These are phyloP conservation scores for Platycnemis pennipes DNA, from an alignment of 2,888 invertebrate species.

Conservation along the genomic window DNA sequence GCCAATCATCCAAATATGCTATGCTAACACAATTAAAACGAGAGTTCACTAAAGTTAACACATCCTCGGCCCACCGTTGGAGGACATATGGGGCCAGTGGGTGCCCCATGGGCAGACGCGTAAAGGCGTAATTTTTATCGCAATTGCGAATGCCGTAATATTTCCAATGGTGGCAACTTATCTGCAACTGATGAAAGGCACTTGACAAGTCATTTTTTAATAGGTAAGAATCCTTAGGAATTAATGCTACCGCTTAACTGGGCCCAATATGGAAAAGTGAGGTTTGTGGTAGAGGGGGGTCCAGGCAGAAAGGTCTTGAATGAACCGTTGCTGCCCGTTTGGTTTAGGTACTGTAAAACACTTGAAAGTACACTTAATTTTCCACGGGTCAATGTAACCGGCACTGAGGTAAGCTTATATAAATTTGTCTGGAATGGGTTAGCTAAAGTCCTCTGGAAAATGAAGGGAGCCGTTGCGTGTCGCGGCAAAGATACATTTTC, in stretches of 20 bases:
- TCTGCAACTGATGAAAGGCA: not conserved
- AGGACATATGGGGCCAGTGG: not conserved
- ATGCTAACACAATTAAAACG: not conserved
- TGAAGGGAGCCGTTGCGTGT: too few relatives aligned
- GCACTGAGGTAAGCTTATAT: not conserved
- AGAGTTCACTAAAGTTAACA: accelerated
- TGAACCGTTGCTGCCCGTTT: not conserved
- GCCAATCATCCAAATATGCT: not conserved
- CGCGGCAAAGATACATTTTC: too few relatives aligned
- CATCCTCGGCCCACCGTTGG: not conserved
- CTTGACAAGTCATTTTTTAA: not conserved
- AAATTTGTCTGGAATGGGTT: too few relatives aligned
- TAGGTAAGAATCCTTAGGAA: not conserved
- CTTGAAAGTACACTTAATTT: not conserved
- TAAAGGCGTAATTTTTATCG: not conserved
- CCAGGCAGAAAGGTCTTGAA: not conserved
- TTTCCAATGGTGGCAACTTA: not conserved
- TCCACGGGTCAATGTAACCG: not conserved
- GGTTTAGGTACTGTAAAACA: not conserved
- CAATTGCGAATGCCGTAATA: not conserved
- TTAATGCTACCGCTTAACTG: not conserved
- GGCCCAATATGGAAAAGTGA: not conserved
- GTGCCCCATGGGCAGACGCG: not conserved
- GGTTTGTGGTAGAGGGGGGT: not conserved
- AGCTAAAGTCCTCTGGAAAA: too few relatives aligned